Percentiles rank a stretch among this genome's conserved stretches.
phyloP scores from a whole-genome alignment of 2,888 invertebrate species.

The Caenorhabditis wallacei region DNA sequence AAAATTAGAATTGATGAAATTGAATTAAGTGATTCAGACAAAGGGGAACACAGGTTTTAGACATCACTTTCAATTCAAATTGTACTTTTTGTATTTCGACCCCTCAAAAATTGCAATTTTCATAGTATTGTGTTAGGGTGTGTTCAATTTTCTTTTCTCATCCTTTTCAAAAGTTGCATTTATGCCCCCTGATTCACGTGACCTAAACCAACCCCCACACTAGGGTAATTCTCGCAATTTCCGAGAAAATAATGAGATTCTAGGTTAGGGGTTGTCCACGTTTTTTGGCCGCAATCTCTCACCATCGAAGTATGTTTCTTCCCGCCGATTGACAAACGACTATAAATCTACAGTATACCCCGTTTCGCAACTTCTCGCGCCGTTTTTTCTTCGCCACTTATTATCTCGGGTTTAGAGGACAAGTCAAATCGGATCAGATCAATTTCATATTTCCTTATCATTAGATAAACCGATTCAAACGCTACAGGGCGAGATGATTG shows the following conservation, averaged over 20 bases:
- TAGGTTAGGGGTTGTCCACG: conserved; percentile 38
- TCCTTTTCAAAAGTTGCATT: conserved; percentile 20
- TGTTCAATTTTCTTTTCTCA: conserved; percentile 23
- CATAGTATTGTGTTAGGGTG: conserved; percentile 11
- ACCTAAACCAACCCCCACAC: conserved; percentile 10
- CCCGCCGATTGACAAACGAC: conserved; percentile 11
- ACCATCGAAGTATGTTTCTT: neutral
- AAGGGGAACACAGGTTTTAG: neutral
- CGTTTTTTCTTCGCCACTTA: too few species aligned
- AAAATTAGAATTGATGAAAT: neutral
- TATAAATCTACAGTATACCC: conserved; percentile 48
- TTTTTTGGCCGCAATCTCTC: conserved; percentile 29
- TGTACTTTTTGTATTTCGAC: conserved; percentile 14
- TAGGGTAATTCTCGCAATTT: conserved; percentile 18
- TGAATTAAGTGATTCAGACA: neutral
- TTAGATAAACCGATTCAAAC: conserved; percentile 30
- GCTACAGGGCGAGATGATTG: conserved; percentile 23
- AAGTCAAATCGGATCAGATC: conserved; percentile 32
- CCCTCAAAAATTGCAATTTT: neutral
- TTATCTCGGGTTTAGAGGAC: too few species aligned
- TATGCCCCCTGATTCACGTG: conserved; percentile 9
- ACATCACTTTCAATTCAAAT: neutral
- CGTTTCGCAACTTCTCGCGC: conserved; percentile 9
- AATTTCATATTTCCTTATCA: conserved; percentile 26
- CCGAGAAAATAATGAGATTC: conserved; percentile 58